Evolutionary conservation across 2,113 vertebrate genomes (phyloP).

Genomic region (Saccopteryx bilineata): DNA sequence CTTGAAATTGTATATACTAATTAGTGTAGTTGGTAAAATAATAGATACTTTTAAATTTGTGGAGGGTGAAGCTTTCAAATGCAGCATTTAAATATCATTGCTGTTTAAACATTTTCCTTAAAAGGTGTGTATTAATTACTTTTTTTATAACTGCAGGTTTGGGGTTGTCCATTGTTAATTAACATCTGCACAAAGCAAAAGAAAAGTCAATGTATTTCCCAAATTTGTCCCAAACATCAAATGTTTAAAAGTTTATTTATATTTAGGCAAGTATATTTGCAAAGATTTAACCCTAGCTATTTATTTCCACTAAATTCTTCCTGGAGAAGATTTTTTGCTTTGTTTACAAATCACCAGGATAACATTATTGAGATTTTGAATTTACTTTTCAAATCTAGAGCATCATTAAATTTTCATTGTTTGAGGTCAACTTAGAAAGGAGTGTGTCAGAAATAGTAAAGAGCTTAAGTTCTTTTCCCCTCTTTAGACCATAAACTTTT

Average conservation of each 20-base stretch:
- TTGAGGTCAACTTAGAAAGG: slow-evolving; percentile 35
- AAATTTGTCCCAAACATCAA: slow-evolving; percentile 7
- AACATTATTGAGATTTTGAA: slow-evolving; percentile 40
- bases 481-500: no score
- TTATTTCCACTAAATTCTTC: slow-evolving; percentile 43
- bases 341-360: slow-evolving; percentile 41
- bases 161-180: slow-evolving; percentile 66
- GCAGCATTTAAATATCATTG: slow-evolving; percentile 75
- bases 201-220: not conserved
- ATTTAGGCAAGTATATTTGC: not conserved
- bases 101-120: slow-evolving; percentile 70
- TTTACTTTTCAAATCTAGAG: not conserved
- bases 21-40: slow-evolving; percentile 75
- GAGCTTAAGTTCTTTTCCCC: not conserved
- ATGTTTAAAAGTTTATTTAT: slow-evolving; percentile 65
- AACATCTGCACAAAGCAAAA: slow-evolving; percentile 30
- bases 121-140: slow-evolving; percentile 71
- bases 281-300: not conserved
- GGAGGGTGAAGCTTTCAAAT: slow-evolving; percentile 67
- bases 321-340: slow-evolving; percentile 23
- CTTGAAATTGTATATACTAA: slow-evolving; percentile 65
- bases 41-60: slow-evolving; percentile 65
- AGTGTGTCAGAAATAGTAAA: slow-evolving; percentile 14
- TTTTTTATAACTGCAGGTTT: slow-evolving; percentile 70
- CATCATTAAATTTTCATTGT: slow-evolving; percentile 37